Evolutionary conservation across 2,797 vertebrate genomes (phyloP).

Genomic region (Danio choprae): DNA sequence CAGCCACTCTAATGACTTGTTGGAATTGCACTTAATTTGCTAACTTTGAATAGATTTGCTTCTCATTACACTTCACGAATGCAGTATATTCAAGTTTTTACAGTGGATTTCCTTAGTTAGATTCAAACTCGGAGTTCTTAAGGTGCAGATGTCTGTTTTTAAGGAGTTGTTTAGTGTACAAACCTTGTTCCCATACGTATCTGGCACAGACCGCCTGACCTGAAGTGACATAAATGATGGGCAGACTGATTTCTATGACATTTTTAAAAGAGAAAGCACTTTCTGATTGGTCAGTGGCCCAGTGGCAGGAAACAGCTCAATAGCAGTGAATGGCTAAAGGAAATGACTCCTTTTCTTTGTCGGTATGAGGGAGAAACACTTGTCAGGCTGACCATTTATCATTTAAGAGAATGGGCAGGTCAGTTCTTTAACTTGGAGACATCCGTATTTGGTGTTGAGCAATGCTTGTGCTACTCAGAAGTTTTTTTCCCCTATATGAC

Average conservation of each 20-base stretch:
- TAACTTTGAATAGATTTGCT: too few species aligned
- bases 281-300: constrained; percentile 22
- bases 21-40: too few species aligned
- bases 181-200: background rate
- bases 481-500: background rate
- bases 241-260: constrained; percentile 8
- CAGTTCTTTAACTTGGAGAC: background rate
- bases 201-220: background rate
- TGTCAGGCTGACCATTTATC: background rate
- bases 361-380: background rate
- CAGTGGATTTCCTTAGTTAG: background rate
- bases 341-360: constrained; percentile 29
- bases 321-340: constrained; percentile 5
- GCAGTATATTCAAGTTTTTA: background rate
- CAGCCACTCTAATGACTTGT: too few species aligned
- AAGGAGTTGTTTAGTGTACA: background rate
- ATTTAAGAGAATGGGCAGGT: background rate
- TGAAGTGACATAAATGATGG: constrained; percentile 27
- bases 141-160: background rate
- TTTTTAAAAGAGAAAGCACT: background rate
- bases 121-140: background rate
- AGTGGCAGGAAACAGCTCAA: constrained; percentile 21
- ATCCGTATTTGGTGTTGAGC: background rate
- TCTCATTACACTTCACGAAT: too few species aligned
- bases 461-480: background rate